Evolutionary conservation across 2,888 invertebrate genomes (phyloP).

Genomic region (Pimpla rufipes): DNA sequence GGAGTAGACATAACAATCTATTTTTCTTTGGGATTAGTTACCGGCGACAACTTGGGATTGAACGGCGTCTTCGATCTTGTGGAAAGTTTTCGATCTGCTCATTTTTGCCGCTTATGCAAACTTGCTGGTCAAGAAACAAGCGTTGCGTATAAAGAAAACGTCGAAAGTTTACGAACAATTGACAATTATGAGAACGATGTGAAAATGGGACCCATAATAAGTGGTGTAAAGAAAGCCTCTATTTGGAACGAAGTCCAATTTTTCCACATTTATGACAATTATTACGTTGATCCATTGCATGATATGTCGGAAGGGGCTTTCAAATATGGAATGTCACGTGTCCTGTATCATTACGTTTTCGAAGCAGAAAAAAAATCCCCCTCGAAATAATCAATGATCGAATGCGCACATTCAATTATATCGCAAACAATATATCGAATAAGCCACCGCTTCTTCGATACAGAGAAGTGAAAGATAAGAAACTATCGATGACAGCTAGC

Average conservation of each 20-base stretch:
- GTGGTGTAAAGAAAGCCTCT: neutral
- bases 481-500: neutral
- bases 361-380: neutral
- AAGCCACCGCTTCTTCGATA: neutral
- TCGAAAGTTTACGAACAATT: neutral
- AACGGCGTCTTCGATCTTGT: constrained; percentile 42
- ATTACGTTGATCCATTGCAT: constrained; percentile 2
- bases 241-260: constrained; percentile 27
- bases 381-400: constrained; percentile 1
- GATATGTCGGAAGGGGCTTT: constrained; percentile 15
- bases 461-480: constrained; percentile 6
- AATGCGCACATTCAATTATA: constrained; percentile 8
- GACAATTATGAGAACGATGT: constrained; percentile 1
- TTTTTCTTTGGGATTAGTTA: constrained; percentile 34
- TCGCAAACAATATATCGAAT: constrained; percentile 8
- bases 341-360: constrained; percentile 20
- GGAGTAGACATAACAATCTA: constrained; percentile 14
- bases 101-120: constrained; percentile 29
- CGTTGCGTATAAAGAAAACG: neutral
- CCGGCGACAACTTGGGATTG: constrained; percentile 45
- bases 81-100: constrained; percentile 24
- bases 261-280: constrained; percentile 32
- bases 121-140: neutral
- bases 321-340: neutral
- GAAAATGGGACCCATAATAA: neutral